Base-by-base conservation (phyloP, 2,888 invertebrate genomes). In the Cantharis flavilabris region DNA sequence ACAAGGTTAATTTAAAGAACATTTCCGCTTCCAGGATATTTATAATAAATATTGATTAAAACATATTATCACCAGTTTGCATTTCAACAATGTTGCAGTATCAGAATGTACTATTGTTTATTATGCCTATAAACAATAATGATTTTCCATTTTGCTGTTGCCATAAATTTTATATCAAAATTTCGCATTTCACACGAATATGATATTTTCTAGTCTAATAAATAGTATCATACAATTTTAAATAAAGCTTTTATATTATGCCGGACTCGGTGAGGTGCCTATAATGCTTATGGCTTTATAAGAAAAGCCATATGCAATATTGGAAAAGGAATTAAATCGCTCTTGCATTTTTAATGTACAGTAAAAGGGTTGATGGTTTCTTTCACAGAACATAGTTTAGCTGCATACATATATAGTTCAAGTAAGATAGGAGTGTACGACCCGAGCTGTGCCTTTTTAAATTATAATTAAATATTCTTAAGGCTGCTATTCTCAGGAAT, bases 1-100 rank as follows among this genome's bases (percentile, higher is more conserved):
- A 81, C 81, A 75, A 73, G 81, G 77, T 77, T 80, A 80, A 80
- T 81, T 81, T 79, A 76, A 70, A 64, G 64, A 79, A 70, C 70
- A 75, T 75, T 63, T 63, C 69, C 18, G 30, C 72, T 69, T 76
- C 71, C 72, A 70, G 71, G 73, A 14, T 76, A 73, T 77, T 71
- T 49, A 64, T 65, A 72, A 70, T 73, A 69, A 26, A 64, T 77
- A 79, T 79, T 77, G 76, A 77, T 77, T 80, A 75, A 71, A 63
- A 62, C 49, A 69, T 71, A 69, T 26, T 26, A 26, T 30, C 26
- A 20, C 18, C 49, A n/a, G 49, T 49, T 49, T 49, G 49, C 49
- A 49, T 49, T 49, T n/a, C 49, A 49, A 49, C 49, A 49, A 49
- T 2, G 49, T 49, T n/a, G 2, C 49, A 49, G n/a, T 49, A n/a